phyloP scores from a whole-genome alignment of 1,140 invertebrate genomes.

The Oreohelix idahoensis region DNA sequence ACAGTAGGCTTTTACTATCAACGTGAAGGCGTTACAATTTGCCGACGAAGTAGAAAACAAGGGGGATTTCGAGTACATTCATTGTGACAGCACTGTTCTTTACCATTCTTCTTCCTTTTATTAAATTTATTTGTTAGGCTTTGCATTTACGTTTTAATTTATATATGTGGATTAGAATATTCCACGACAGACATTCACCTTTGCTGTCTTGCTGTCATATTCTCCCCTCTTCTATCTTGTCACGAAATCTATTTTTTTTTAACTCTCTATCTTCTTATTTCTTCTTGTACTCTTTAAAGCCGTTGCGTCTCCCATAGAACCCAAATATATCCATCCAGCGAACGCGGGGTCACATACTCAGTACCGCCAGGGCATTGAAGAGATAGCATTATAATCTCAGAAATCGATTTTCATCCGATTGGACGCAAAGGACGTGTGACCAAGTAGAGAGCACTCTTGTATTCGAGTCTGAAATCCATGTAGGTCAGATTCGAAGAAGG shows the following conservation, averaged over 20 bases:
- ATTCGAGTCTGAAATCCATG: not conserved
- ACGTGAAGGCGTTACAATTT: too few species aligned
- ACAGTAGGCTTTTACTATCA: too few species aligned
- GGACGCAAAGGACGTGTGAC: not conserved
- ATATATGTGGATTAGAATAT: too few species aligned
- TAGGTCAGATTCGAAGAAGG: not conserved
- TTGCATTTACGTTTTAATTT: too few species aligned
- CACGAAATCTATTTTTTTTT: not conserved
- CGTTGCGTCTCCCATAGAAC: not conserved
- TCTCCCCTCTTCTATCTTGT: not conserved
- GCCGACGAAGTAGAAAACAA: too few species aligned
- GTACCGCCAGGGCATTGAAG: not conserved
- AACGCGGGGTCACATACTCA: not conserved
- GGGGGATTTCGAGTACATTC: too few species aligned
- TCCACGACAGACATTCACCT: too few species aligned
- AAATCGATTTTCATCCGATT: not conserved
- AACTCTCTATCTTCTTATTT: not conserved
- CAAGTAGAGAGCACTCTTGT: not conserved
- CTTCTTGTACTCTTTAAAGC: not conserved
- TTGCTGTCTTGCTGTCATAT: not conserved
- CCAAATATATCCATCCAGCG: not conserved
- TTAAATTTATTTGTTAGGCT: not conserved
- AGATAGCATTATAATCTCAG: not conserved
- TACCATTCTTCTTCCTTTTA: too few species aligned
- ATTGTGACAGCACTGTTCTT: too few species aligned